phyloP scores from a whole-genome alignment of 2,113 vertebrate species.

The Eira barbara region DNA sequence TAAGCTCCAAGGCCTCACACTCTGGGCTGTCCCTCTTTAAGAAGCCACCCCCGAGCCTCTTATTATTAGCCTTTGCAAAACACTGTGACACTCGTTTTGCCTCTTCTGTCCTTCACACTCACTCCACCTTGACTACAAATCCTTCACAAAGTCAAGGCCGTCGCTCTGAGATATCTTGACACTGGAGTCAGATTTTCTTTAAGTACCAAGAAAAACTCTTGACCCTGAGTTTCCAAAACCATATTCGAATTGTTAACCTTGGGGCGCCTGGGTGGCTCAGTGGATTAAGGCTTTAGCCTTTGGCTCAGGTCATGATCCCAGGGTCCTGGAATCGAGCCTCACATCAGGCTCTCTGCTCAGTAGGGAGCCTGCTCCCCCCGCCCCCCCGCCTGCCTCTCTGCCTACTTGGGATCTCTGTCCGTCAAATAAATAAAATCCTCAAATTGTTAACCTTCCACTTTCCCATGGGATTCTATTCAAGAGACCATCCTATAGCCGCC shows the following conservation, averaged over 20 bases:
- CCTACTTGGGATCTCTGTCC: too few species aligned
- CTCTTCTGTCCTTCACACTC: background rate
- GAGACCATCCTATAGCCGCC: background rate
- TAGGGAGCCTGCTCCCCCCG: too few species aligned
- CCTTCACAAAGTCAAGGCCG: background rate
- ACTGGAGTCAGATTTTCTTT: background rate
- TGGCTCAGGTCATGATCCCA: too few species aligned
- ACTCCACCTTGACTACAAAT: background rate
- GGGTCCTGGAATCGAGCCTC: too few species aligned
- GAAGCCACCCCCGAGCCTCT: background rate
- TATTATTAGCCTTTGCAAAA: background rate
- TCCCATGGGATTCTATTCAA: background rate
- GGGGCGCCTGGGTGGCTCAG: too few species aligned
- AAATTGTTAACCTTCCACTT: background rate
- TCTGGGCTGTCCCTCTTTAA: background rate
- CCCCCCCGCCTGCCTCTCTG: too few species aligned
- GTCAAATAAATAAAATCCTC: too few species aligned
- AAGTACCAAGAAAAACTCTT: background rate
- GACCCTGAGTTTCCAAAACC: background rate
- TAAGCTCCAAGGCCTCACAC: background rate
- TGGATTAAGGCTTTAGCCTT: too few species aligned
- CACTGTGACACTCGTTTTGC: background rate
- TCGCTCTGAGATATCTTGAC: background rate
- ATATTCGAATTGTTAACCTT: background rate
- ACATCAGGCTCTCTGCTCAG: too few species aligned